These are phyloP conservation scores for Lathamus discolor DNA, from an alignment of 2,113 vertebrate species.

Conservation along the genomic window DNA sequence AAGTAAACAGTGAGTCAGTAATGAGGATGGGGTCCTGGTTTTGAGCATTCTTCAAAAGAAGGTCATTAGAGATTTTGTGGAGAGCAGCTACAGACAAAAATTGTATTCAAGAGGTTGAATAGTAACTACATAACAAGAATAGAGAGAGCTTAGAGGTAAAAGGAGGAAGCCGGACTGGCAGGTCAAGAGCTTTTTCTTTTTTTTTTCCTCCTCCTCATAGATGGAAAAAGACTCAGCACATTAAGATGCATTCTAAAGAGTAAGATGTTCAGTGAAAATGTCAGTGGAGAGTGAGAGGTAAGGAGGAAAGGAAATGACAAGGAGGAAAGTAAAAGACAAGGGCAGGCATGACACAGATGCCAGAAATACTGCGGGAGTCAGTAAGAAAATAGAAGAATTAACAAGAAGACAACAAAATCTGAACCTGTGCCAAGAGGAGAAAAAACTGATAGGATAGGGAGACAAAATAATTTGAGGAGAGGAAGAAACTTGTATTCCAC, in stretches of 20 bases:
- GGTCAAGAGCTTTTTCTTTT: not conserved
- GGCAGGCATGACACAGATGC: not conserved
- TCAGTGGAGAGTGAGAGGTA: not conserved
- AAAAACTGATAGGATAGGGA: not conserved
- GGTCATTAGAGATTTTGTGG: not conserved
- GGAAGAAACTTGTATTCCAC: not conserved
- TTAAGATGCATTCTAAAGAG: not conserved
- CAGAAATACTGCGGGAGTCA: not conserved
- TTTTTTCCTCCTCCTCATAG: not conserved
- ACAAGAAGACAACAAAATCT: not conserved
- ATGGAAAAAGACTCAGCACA: not conserved
- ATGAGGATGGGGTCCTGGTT: not conserved
- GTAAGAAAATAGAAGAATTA: not conserved
- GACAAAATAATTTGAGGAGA: not conserved
- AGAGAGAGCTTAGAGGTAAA: not conserved
- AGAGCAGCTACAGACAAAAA: not conserved
- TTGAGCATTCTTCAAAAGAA: conserved; percentile 4
- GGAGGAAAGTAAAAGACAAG: not conserved
- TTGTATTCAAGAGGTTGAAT: not conserved
- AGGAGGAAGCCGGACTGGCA: not conserved
- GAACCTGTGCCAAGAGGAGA: not conserved
- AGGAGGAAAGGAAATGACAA: not conserved
- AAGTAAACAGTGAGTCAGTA: not conserved
- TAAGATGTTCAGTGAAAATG: not conserved
- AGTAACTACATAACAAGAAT: not conserved